Base-by-base conservation (phyloP, 2,113 vertebrate genomes). In the Forbesichthys agassizii region DNA sequence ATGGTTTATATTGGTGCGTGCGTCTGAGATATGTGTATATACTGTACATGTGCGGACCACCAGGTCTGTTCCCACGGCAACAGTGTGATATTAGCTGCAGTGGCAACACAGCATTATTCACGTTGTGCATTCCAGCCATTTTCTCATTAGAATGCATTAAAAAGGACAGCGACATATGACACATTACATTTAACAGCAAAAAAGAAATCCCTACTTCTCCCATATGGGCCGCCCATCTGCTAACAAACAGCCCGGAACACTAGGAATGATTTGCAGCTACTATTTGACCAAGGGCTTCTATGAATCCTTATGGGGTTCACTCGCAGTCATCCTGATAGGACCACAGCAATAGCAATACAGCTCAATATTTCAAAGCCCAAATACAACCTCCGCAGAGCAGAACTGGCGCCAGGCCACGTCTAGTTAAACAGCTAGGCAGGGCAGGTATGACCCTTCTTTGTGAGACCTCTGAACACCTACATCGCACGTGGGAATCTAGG, bases 391-490 rank as follows among this genome's bases (percentile, higher is more conserved):
- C 72, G 73, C 64, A 59, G 73, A 71, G 36, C 65, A 48, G 12
- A 63, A 77, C 54, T 10, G 33, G 57, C 61, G 66, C 51, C 51
- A 33, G 11, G 72, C 73, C 65, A 61, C 33, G 75, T 74, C 70
- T 78, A 81, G 64, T 79, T 73, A 75, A 80, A 87, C 79, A 81
- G 73, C 74, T 59, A 82, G 61, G 66, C 48, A 69, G 73, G 72
- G 63, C 49, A 27, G 27, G 27, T 3, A 27, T 49, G 68, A 64
- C 61, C 62, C 51, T 77, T 79, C 76, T 76, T 85, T 73, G 73
- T 80, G 47, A 60, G 68, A 16, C 6, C 78, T 89, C 84, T 81
- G 88, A 88, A 88, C 33, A 8, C 80, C 85, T 78, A 77, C 85
- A 87, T 73, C 4, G 53, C 20, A 27, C 27, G 27, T 27, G 27